Base-by-base conservation (phyloP, 2,797 vertebrate genomes). In the Esox lucius region DNA sequence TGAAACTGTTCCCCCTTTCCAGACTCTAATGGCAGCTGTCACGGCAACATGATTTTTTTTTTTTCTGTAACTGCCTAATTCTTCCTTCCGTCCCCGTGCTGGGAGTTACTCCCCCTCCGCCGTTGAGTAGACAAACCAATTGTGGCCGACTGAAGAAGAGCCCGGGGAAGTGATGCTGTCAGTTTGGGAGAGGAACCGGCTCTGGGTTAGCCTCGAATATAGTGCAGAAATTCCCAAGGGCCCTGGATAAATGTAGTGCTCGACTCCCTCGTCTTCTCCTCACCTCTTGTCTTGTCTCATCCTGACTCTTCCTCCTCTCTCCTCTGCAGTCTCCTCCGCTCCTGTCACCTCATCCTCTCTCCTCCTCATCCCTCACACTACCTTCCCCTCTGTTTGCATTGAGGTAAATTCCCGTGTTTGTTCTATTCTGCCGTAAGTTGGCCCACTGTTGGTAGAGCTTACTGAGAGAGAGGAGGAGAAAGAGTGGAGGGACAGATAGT, bases 81-180 rank as follows among this genome's bases (percentile, higher is more conserved):
- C 49, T 19, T 7, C 53, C 2, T 11, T 56, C n/a, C 53, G 15
- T 56, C 53, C 53, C 53, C 88, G 87, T 88, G 74, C 70, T 78
- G 87, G 87, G 87, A 88, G 82, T 83, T 39, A 56, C 80, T 84
- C 84, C 87, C 88, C 87, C 79, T 87, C 35, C 39, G 59, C 35
- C 39, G 59, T 62, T 62, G 84, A 73, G 85, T 85, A 90, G 85
- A 88, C 89, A 79, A 80, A 84, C 87, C 92, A 89, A 92, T 91
- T 88, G 42, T 91, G 88, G 86, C 90, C 86, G 85, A 83, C 83
- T 81, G 86, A 87, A 84, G 89, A 88, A 90, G 84, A 90, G 88
- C 89, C 90, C 88, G 89, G 89, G 89, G 91, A 91, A 92, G 89
- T 92, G 91, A 92, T 90, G 81, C 87, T 91, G 90, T 92, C 91